phyloP scores from a whole-genome alignment of 1,140 invertebrate genomes.

The Drosophila nebulosa region DNA sequence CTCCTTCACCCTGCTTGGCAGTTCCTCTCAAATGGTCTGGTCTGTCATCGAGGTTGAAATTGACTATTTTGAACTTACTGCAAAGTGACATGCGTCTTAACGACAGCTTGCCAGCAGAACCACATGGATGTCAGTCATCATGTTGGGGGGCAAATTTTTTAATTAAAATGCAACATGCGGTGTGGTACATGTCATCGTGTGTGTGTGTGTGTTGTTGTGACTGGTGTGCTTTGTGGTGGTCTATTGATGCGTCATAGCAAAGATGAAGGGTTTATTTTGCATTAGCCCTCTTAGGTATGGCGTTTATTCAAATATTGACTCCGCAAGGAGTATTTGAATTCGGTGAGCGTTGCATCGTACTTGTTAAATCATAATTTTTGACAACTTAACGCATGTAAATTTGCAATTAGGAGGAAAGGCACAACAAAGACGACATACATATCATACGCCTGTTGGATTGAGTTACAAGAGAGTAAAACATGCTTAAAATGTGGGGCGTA shows the following conservation, averaged over 20 bases:
- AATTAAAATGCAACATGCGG: constrained; percentile 71
- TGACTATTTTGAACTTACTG: constrained; percentile 50
- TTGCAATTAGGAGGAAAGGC: constrained; percentile 54
- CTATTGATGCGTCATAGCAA: constrained; percentile 30
- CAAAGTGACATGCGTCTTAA: constrained; percentile 26
- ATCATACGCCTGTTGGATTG: constrained; percentile 28
- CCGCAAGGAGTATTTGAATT: neutral
- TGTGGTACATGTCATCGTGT: too few relatives aligned
- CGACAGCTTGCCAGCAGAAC: constrained; percentile 19
- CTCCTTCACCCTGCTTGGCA: too few relatives aligned
- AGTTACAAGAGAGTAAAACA: constrained; percentile 45
- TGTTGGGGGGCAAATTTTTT: constrained; percentile 46
- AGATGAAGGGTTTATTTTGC: constrained; percentile 27
- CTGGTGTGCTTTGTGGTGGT: too few relatives aligned
- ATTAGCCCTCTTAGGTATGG: too few relatives aligned
- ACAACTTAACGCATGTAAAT: constrained; percentile 68
- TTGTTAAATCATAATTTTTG: constrained; percentile 72
- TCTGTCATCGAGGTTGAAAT: constrained; percentile 36
- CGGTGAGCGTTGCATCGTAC: constrained; percentile 3
- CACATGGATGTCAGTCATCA: neutral
- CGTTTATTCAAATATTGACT: neutral
- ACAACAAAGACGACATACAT: constrained; percentile 25
- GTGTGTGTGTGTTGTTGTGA: constrained; percentile 5
- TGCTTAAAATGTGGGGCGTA: neutral
- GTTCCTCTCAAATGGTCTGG: too few relatives aligned